These are phyloP conservation scores for Aphaenogaster floridana DNA, from an alignment of 1,140 invertebrate genomes.

Conservation along the genomic window DNA sequence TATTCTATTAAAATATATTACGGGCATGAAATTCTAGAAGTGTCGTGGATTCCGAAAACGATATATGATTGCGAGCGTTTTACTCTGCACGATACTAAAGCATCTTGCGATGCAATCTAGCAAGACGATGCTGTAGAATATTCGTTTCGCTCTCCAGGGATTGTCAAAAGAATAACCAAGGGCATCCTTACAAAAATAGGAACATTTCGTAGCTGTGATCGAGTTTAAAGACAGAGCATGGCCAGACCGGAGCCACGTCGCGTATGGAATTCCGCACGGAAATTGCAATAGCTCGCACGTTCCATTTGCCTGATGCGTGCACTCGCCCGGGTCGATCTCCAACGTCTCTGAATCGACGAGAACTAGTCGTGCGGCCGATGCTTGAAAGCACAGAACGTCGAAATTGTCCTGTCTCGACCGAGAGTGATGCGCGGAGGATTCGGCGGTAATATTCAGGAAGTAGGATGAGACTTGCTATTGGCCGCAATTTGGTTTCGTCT, in stretches of 20 bases:
- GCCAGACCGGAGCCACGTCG: neutral
- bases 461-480: slow-evolving; percentile 45
- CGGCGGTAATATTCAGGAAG: slow-evolving; percentile 67
- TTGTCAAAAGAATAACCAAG: slow-evolving; percentile 5
- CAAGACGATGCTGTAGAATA: neutral
- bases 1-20: slow-evolving; percentile 16
- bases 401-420: slow-evolving; percentile 49
- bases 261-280: slow-evolving; percentile 42
- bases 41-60: neutral
- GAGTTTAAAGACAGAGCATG: slow-evolving; percentile 24
- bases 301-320: slow-evolving; percentile 57
- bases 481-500: slow-evolving; percentile 75
- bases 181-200: neutral
- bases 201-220: slow-evolving; percentile 27
- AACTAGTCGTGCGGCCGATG: slow-evolving; percentile 21
- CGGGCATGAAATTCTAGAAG: neutral
- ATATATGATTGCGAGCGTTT: neutral
- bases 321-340: neutral
- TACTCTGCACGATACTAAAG: neutral
- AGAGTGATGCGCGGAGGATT: slow-evolving; percentile 45
- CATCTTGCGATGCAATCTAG: neutral
- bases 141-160: neutral
- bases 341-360: slow-evolving; percentile 27
- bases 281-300: slow-evolving; percentile 59
- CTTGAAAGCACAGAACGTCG: slow-evolving; percentile 49